These are phyloP conservation scores for Drosophila cardini DNA, from an alignment of 1,140 invertebrate species.

Conservation along the genomic window DNA sequence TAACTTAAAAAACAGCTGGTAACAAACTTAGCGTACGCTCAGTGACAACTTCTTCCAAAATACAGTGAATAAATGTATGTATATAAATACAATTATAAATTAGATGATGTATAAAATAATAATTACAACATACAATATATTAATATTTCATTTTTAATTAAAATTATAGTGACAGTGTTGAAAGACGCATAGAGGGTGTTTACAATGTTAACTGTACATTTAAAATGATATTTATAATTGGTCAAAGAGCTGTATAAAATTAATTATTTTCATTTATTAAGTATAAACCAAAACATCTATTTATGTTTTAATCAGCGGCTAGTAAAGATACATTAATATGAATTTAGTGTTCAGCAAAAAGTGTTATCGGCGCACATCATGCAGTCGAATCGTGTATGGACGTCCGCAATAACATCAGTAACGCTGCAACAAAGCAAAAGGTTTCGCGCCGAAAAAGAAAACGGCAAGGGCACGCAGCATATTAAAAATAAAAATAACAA, in stretches of 20 bases:
- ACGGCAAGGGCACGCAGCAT: slow-evolving; percentile 58
- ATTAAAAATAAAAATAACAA: slow-evolving; percentile 40
- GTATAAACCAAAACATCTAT: no score
- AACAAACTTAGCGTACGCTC: not conserved
- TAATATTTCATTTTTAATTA: not conserved
- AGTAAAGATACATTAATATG: no score
- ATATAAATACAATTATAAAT: not conserved
- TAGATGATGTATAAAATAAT: not conserved
- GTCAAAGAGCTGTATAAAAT: not conserved
- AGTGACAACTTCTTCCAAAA: no score
- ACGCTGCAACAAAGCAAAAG: slow-evolving; percentile 80
- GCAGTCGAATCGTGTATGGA: slow-evolving; percentile 52
- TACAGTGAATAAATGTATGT: not conserved
- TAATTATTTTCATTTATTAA: not conserved
- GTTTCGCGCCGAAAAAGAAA: slow-evolving; percentile 78
- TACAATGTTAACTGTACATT: not conserved
- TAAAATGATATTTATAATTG: not conserved
- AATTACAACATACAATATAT: not conserved
- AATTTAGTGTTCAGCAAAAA: no score
- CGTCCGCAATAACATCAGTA: slow-evolving; percentile 58
- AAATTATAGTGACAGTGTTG: not conserved
- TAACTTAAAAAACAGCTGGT: slow-evolving; percentile 27
- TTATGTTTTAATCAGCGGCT: no score
- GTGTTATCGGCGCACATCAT: slow-evolving; percentile 17
- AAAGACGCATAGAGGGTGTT: not conserved